phyloP scores from a whole-genome alignment of 1,140 invertebrate species.

The Nomia melanderi region DNA sequence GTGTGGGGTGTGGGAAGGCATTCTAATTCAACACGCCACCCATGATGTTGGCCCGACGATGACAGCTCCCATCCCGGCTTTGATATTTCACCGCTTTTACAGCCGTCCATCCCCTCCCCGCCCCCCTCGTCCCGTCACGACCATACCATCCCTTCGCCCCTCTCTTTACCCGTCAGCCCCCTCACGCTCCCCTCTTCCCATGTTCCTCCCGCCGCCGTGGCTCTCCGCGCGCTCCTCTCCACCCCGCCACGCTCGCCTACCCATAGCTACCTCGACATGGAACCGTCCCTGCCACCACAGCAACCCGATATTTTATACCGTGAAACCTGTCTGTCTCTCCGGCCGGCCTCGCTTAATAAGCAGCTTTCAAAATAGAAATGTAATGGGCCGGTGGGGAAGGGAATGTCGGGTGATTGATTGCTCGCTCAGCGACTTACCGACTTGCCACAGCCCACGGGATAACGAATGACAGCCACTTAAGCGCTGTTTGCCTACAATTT shows the following conservation, averaged over 20 bases:
- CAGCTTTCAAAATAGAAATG: slow-evolving; percentile 82
- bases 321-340: slow-evolving; percentile 81
- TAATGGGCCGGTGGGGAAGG: slow-evolving; percentile 77
- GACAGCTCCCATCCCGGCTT: slow-evolving; percentile 84
- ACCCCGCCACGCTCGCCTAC: slow-evolving; percentile 31
- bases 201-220: slow-evolving; percentile 5
- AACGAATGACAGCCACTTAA: slow-evolving; percentile 82
- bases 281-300: slow-evolving; percentile 69
- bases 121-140: background rate
- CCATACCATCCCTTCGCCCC: slow-evolving; percentile 22
- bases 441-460: slow-evolving; percentile 74
- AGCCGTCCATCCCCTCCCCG: slow-evolving; percentile 69
- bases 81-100: slow-evolving; percentile 83
- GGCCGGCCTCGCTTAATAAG: slow-evolving; percentile 80
- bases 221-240: slow-evolving; percentile 10
- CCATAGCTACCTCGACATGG: slow-evolving; percentile 63
- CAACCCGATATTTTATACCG: slow-evolving; percentile 81
- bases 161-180: slow-evolving; percentile 12
- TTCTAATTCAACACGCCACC: slow-evolving; percentile 84
- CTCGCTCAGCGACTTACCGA: slow-evolving; percentile 80
- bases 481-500: slow-evolving; percentile 81
- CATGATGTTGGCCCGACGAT: slow-evolving; percentile 85
- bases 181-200: slow-evolving; percentile 45
- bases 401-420: slow-evolving; percentile 79
- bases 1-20: slow-evolving; percentile 76